Evolutionary conservation across 2,888 invertebrate genomes (phyloP).

Genomic region (Limnephilus marmoratus): DNA sequence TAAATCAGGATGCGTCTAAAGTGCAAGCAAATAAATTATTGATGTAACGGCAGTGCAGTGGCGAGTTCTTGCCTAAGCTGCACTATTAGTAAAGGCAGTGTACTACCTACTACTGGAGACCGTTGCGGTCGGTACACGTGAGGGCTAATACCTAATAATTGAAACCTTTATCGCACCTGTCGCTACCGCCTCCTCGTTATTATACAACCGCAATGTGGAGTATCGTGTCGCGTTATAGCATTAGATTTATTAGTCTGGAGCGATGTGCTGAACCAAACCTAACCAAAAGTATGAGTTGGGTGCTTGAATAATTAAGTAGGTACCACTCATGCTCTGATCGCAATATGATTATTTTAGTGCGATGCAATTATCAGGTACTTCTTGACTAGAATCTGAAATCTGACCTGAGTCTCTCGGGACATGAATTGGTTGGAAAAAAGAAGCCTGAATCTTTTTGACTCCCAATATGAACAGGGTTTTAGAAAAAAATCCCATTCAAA

Average conservation of each 20-base stretch:
- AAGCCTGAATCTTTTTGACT: no score
- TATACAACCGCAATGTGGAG: background rate
- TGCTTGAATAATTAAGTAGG: no score
- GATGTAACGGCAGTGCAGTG: background rate
- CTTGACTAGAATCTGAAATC: no score
- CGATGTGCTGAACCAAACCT: background rate
- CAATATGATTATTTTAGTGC: background rate
- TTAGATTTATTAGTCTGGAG: background rate
- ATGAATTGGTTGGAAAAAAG: no score
- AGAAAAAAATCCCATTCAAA: no score
- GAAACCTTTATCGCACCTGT: conserved; percentile 49
- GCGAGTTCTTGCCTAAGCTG: background rate
- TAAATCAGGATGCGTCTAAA: background rate
- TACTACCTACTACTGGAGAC: background rate
- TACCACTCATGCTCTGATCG: no score
- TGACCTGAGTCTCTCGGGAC: no score
- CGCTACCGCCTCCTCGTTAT: background rate
- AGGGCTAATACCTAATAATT: conserved; percentile 50
- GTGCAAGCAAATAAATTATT: background rate
- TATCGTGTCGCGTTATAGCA: background rate
- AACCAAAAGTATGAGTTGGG: background rate
- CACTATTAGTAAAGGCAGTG: background rate
- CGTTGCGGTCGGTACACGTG: conserved; percentile 44
- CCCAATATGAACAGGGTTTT: no score
- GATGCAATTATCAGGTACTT: no score